Base-by-base conservation (phyloP, 37 sponge, comb jelly and placozoan genomes). In the Hexactinellida sp. region DNA sequence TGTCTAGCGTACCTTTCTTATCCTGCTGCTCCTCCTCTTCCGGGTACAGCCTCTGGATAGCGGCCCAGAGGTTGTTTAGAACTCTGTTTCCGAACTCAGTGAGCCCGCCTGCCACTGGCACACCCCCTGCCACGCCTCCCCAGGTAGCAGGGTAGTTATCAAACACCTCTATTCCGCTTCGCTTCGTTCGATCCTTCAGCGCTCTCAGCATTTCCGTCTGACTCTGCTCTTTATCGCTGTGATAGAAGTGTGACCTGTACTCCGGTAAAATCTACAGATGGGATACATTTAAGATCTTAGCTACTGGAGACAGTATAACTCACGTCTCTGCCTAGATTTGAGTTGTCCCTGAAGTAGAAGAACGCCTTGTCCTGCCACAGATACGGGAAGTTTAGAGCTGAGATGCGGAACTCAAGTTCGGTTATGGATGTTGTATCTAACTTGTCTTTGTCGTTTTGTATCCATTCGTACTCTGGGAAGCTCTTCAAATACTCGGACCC, bases 21-120 rank as follows among this genome's bases (percentile, higher is more conserved):
- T 93, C 92, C 28, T 54, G 24, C 5, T 38, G 39, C 0, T 71
- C 54, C 16, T 95, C 92, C 7, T 89, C 89, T 35, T 90, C 87
- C 30, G 94, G 92, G 39, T 82, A 96, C 55, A 91, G 90, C 55
- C 82, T 88, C 82, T 92, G 90, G 23, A 96, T 93, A 10, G 93
- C 88, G 86, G 94, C 94, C 97, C 97, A 96, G 41, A 96, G 55
- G 35, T 90, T 90, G 55, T 94, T 39, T 47, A 96, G 85, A 25
- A 96, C 94, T 84, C 97, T 55, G 84, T 91, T 83, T 24, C 97
- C 97, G 89, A 96, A 96, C 54, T 92, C 92, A 37, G 94, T 95
- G 82, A 96, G 87, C 0, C 88, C 88, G 3, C 88, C 88, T 32
- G 90, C 89, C 88, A 94, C 89, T 34, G 91, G 89, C 24, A 92